Percentiles rank a stretch among this genome's conserved stretches.
Conservation (phyloP, 2,113 vertebrate genomes). For the Psettodes erumei region DNA sequence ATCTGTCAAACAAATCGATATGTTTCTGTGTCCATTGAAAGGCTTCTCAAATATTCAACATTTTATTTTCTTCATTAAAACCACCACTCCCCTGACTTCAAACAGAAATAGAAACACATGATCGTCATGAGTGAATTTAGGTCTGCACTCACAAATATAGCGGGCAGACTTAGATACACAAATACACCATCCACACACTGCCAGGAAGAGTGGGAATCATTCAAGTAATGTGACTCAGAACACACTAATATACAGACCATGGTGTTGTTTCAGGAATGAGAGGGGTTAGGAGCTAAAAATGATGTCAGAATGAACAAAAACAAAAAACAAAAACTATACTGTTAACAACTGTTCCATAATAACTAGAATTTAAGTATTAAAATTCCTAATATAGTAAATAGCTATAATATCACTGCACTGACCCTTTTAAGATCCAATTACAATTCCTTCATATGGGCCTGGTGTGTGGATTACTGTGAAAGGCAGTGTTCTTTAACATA, state of each 20-base stretch:
- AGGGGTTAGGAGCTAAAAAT: too few species aligned
- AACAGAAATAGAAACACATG: conserved; percentile 22
- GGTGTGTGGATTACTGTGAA: not conserved
- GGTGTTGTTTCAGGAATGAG: too few species aligned
- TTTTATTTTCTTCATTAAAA: conserved; percentile 37
- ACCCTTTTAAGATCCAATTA: not conserved
- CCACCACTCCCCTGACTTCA: conserved; percentile 9
- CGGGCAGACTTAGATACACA: conserved; percentile 9
- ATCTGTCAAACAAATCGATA: not conserved
- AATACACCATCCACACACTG: not conserved
- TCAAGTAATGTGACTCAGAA: not conserved
- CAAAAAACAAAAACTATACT: too few species aligned
- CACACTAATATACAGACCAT: too few species aligned
- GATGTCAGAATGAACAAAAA: too few species aligned
- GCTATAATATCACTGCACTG: too few species aligned
- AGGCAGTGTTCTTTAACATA: too few species aligned
- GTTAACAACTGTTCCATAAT: too few species aligned
- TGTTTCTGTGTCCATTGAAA: not conserved
- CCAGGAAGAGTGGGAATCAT: not conserved
- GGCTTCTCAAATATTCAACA: not conserved
- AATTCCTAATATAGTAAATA: too few species aligned
- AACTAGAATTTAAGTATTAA: too few species aligned
- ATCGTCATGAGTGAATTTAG: not conserved
- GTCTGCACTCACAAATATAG: conserved; percentile 29
- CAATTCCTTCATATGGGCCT: not conserved